These are phyloP conservation scores for Clytia hemisphaerica DNA, from an alignment of 30 jellyfish, hydroid and myxozoan genomes.

Conservation along the genomic window DNA sequence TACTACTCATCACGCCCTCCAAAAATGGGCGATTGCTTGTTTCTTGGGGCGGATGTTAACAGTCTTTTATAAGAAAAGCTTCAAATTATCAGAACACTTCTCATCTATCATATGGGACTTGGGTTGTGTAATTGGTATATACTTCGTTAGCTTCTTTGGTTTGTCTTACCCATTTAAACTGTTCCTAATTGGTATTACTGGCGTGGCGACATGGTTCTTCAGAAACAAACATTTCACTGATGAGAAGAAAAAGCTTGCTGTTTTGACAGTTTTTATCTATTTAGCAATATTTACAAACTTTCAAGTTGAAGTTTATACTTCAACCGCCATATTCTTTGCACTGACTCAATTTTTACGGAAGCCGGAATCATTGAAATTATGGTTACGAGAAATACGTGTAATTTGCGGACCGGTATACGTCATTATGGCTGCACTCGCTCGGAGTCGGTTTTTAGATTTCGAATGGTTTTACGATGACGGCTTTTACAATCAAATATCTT, in stretches of 20 bases:
- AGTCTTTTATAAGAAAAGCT: background rate
- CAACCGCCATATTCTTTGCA: background rate
- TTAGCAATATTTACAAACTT: background rate
- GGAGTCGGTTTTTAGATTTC: background rate
- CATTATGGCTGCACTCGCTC: background rate
- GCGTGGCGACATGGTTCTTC: background rate
- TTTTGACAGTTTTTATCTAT: background rate
- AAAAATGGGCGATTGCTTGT: background rate
- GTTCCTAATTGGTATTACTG: background rate
- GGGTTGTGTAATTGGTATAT: background rate
- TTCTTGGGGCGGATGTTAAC: background rate
- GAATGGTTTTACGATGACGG: background rate
- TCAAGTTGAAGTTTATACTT: background rate
- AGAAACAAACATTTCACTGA: background rate
- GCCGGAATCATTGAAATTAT: background rate
- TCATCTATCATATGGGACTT: background rate
- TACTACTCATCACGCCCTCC: too few relatives aligned
- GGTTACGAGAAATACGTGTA: background rate
- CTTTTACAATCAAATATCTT: background rate
- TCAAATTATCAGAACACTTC: background rate
- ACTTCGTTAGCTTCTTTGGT: background rate
- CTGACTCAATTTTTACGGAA: conserved; percentile 8
- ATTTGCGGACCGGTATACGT: conserved; percentile 7
- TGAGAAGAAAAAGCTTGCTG: background rate
- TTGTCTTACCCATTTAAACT: background rate